Conservation (phyloP, 2,797 vertebrate genomes). For the Buphagus erythrorhynchus region DNA sequence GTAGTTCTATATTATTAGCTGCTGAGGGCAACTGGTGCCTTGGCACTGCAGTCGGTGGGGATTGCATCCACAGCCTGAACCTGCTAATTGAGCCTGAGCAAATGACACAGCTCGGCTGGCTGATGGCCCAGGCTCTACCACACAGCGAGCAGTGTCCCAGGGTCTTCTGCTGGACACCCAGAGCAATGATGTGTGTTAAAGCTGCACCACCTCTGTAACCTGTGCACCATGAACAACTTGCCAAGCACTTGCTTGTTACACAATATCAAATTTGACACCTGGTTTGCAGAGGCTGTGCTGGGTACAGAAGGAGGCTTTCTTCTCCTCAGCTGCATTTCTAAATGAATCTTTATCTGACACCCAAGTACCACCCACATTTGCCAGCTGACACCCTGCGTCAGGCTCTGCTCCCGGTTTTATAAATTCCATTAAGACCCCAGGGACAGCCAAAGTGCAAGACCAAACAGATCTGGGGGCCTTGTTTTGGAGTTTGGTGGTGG, state of each 20-base stretch:
- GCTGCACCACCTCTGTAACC: neutral
- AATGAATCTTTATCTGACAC: neutral
- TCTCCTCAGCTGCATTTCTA: neutral
- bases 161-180: neutral
- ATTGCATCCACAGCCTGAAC: neutral
- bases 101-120: neutral
- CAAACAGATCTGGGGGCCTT: neutral
- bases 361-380: neutral
- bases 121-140: neutral
- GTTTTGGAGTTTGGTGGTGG: neutral
- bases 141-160: neutral
- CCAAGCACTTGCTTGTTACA: neutral
- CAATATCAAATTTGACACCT: neutral
- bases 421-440: neutral
- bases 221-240: rapidly evolving
- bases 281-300: neutral
- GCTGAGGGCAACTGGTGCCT: slow-evolving; percentile 12
- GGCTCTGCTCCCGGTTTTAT: neutral
- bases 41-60: neutral
- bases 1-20: neutral
- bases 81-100: neutral
- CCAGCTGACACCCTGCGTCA: neutral
- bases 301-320: neutral
- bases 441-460: neutral
- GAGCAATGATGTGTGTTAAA: neutral